phyloP scores from a whole-genome alignment of 1,140 invertebrate genomes.

The Drosophila punjabiensis region DNA sequence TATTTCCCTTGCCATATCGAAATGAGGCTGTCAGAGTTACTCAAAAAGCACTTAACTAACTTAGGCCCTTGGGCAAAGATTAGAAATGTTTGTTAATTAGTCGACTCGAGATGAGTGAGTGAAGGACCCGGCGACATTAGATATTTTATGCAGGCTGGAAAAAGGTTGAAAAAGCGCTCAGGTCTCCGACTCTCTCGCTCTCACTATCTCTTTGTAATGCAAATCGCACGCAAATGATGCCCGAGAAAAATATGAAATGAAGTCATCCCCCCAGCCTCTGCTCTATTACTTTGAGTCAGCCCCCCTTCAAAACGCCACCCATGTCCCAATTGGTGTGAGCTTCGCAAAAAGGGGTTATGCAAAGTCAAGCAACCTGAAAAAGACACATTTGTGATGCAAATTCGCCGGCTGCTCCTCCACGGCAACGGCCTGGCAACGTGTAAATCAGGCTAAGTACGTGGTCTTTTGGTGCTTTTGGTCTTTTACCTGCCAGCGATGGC shows the following conservation, averaged over 20 bases:
- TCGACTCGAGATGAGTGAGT: conserved; percentile 52
- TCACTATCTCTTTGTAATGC: conserved; percentile 67
- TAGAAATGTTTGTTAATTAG: conserved; percentile 64
- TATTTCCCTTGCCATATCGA: conserved; percentile 9
- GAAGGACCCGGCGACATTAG: conserved; percentile 14
- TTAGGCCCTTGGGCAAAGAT: conserved; percentile 40
- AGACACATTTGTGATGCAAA: conserved; percentile 84
- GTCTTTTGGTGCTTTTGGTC: conserved; percentile 71
- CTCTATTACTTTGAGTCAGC: conserved; percentile 61
- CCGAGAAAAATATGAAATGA: conserved; percentile 78
- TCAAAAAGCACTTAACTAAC: conserved; percentile 11
- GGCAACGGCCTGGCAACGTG: conserved; percentile 70
- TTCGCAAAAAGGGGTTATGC: conserved; percentile 74
- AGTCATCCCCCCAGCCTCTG: conserved; percentile 29
- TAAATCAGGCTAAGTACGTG: conserved; percentile 83
- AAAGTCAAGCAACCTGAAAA: conserved; percentile 84
- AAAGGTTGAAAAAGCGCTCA: conserved; percentile 33
- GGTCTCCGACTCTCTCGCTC: background rate
- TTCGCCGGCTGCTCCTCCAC: conserved; percentile 47
- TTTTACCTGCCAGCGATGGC: conserved; percentile 65
- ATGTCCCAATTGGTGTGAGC: conserved; percentile 32
- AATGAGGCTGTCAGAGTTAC: background rate
- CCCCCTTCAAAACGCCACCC: background rate
- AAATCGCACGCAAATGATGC: conserved; percentile 77
- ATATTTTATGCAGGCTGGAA: conserved; percentile 51